Evolutionary conservation across 2,888 invertebrate genomes (phyloP).

Genomic region (Epinotia brunnichana): DNA sequence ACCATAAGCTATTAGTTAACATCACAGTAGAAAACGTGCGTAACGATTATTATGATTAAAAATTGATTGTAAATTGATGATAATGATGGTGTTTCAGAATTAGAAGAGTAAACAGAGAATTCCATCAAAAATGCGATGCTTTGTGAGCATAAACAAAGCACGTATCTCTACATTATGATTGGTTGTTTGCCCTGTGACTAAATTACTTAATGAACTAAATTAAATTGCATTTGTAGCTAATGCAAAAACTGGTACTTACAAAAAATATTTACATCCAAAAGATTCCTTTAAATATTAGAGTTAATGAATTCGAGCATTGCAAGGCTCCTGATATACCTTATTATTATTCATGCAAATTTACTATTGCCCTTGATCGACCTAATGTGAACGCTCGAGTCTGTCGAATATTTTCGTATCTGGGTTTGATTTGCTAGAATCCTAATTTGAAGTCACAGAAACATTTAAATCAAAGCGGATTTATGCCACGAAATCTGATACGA

Average conservation of each 20-base stretch:
- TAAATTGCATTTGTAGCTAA: too few species aligned
- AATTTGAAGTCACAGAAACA: not conserved
- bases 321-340: conserved; percentile 16
- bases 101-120: not conserved
- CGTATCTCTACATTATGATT: too few species aligned
- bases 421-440: not conserved
- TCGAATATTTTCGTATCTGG: not conserved
- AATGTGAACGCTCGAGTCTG: not conserved
- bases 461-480: not conserved
- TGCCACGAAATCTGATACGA: not conserved
- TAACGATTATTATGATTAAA: too few species aligned
- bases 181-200: too few species aligned
- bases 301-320: conserved; percentile 14
- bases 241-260: not conserved
- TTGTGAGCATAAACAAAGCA: too few species aligned
- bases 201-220: too few species aligned
- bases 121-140: not conserved
- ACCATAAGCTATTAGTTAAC: too few species aligned
- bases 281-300: not conserved
- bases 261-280: not conserved
- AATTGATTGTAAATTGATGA: not conserved
- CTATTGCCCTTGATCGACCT: conserved; percentile 21
- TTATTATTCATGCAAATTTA: conserved; percentile 12
- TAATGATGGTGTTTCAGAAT: not conserved
- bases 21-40: too few species aligned